Percentiles rank a stretch among this genome's conserved stretches.
Evolutionary conservation across 1,140 invertebrate genomes (phyloP).

Genomic region (Ooceraea biroi): DNA sequence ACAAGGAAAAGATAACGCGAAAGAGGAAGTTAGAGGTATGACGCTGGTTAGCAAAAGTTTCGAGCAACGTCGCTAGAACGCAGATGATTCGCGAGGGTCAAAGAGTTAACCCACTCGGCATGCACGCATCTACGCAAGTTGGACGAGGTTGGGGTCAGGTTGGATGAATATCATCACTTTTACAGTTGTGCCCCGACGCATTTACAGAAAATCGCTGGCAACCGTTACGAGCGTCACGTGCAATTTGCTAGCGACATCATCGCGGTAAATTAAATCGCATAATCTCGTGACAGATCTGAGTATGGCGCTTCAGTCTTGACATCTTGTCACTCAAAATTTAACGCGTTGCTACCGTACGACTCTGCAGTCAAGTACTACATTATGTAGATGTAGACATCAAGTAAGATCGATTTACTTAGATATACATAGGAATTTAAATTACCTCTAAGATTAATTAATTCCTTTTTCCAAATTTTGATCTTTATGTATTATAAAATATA

Average conservation of each 20-base stretch:
- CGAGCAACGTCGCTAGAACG: slow-evolving; percentile 60
- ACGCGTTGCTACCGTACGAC: not conserved
- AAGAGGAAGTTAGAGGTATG: slow-evolving; percentile 22
- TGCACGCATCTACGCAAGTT: slow-evolving; percentile 67
- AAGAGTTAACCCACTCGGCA: slow-evolving; percentile 71
- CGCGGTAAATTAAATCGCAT: slow-evolving; percentile 45
- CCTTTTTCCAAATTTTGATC: too few relatives aligned
- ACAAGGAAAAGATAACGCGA: slow-evolving; percentile 19
- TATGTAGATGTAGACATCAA: not conserved
- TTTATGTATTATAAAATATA: too few relatives aligned
- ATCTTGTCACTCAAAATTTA: not conserved
- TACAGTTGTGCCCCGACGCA: slow-evolving; percentile 61
- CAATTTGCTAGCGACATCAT: slow-evolving; percentile 65
- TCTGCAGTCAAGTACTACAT: not conserved
- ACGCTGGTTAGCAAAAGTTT: slow-evolving; percentile 64
- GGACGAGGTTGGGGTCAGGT: slow-evolving; percentile 58
- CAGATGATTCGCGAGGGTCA: slow-evolving; percentile 71
- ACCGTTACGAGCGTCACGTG: slow-evolving; percentile 39
- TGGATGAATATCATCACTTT: slow-evolving; percentile 69
- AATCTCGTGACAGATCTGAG: slow-evolving; percentile 16
- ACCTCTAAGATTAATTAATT: too few relatives aligned
- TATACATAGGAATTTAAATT: not conserved
- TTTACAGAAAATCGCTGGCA: slow-evolving; percentile 58
- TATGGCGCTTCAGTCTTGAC: not conserved
- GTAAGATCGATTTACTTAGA: not conserved